Percentiles rank a stretch among this genome's conserved stretches.
Evolutionary conservation across 2,888 invertebrate species (phyloP).

Genomic region (Halictus ligatus): DNA sequence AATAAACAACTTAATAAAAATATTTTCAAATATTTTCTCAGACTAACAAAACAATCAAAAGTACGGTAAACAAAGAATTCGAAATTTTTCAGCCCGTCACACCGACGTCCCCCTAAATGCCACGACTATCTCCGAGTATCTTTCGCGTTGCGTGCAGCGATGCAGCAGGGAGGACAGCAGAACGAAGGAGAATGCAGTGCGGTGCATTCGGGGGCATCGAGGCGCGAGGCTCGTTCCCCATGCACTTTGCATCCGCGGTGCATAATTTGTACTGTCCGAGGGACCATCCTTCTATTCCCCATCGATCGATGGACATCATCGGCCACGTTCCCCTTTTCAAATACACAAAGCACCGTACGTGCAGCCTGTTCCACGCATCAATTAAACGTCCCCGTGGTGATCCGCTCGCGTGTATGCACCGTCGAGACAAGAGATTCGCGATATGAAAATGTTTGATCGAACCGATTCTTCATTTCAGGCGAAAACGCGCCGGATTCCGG

Average conservation of each 20-base stretch:
- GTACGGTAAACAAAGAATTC: not conserved
- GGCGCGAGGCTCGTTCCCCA: constrained; percentile 77
- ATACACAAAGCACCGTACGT: constrained; percentile 18
- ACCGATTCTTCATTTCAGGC: not conserved
- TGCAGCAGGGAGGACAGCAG: constrained; percentile 33
- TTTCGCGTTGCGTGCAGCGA: constrained; percentile 44
- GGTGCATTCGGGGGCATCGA: constrained; percentile 77
- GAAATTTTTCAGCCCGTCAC: not conserved
- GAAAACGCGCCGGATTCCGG: not conserved
- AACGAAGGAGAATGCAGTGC: constrained; percentile 73
- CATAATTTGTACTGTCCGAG: constrained; percentile 77
- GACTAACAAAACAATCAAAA: not conserved
- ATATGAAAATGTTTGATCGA: constrained; percentile 48
- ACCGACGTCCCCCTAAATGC: not conserved
- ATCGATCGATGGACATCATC: constrained; percentile 68
- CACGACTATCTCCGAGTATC: constrained; percentile 32
- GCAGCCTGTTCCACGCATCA: constrained; percentile 42
- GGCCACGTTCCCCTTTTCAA: constrained; percentile 52
- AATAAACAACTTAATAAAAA: no score
- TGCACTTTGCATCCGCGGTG: constrained; percentile 78
- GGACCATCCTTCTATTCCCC: constrained; percentile 38
- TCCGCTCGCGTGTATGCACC: constrained; percentile 11
- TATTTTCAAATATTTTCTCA: not conserved
- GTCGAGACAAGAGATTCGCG: constrained; percentile 19
- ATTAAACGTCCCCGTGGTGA: constrained; percentile 50